Percentiles rank a stretch among this genome's conserved stretches.
These are phyloP conservation scores for Virgularia gustaviana DNA, from an alignment of 92 coral and sea anemone genomes.

Conservation along the genomic window DNA sequence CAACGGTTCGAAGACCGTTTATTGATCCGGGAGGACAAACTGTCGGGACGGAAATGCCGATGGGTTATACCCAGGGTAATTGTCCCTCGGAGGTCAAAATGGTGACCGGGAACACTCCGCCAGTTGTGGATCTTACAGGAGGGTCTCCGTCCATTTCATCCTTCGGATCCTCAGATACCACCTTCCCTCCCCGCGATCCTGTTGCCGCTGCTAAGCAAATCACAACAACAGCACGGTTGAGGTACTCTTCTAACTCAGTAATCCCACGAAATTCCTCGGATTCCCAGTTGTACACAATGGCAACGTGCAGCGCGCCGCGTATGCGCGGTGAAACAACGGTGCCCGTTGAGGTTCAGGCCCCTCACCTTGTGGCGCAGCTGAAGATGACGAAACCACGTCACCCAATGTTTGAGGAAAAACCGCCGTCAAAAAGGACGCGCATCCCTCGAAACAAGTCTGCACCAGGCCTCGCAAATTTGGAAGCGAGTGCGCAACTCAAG, in stretches of 20 bases:
- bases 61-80: neutral
- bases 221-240: neutral
- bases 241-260: constrained; percentile 5
- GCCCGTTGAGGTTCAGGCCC: constrained; percentile 94
- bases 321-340: constrained; percentile 64
- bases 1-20: too few relatives aligned
- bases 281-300: constrained; percentile 73
- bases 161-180: neutral
- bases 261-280: constrained; percentile 92
- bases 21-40: constrained; percentile 26
- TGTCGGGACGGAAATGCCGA: constrained; percentile 18
- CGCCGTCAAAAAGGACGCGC: constrained; percentile 14
- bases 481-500: constrained; percentile 66
- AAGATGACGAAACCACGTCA: constrained; percentile 63
- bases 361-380: constrained; percentile 89
- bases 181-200: constrained; percentile 15
- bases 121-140: neutral
- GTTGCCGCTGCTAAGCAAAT: neutral
- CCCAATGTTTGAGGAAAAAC: constrained; percentile 32
- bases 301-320: constrained; percentile 39
- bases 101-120: neutral
- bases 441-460: constrained; percentile 49
- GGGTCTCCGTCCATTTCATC: too few relatives aligned
- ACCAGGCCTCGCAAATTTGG: constrained; percentile 40
- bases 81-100: neutral